Evolutionary conservation across 2,113 vertebrate genomes (phyloP), one percentile per base, ranked within the genome.

Genomic region (Nematolebias whitei): DNA sequence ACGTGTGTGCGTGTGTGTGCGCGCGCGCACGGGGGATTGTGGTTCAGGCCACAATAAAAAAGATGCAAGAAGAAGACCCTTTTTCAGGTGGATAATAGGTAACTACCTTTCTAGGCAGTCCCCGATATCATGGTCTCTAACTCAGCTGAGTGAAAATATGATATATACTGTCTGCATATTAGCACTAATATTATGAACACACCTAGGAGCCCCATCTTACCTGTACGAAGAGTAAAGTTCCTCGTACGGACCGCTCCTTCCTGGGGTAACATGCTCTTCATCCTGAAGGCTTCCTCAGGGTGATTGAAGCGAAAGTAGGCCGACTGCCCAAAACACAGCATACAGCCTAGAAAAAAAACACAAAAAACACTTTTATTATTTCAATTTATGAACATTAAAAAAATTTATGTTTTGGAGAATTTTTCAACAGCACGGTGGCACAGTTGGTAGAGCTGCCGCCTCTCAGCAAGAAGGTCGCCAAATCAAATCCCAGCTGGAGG

Each of bases 261-360:
- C 0, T 84, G 87, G 0, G 96, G 94, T 80, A 96, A 93, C 96
- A 96, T 97, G 89, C 95, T 98, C 89, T 97, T 98, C 94, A 99
- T 99, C 92, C 94, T 93, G 90, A 93, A 93, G 71, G 98, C 98
- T 82, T 99, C 97, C 0, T 96, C 96, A 0, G 98, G 98, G 85
- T 99, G 96, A 83, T 98, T 99, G 88, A 99, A 99, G 75, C 96
- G 95, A 60, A 99, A 95, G 83, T 96, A 97, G 48, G 94, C 94
- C 0, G 95, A 95, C 79, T 96, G 96, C 70, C 96, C 98, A 72
- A 99, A 93, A 93, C 98, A 97, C 91, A 99, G 93, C 95, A 96
- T 96, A 65, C 96, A 99, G 62, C 98, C 98, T 96, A 86, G 16
- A 80, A 78, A 32, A 69, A 51, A n/a, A n/a, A n/a, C 9, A 85